Percentiles rank a stretch among this genome's conserved stretches.
phyloP scores from a whole-genome alignment of 2,888 invertebrate genomes.

The Coleophora deauratella region DNA sequence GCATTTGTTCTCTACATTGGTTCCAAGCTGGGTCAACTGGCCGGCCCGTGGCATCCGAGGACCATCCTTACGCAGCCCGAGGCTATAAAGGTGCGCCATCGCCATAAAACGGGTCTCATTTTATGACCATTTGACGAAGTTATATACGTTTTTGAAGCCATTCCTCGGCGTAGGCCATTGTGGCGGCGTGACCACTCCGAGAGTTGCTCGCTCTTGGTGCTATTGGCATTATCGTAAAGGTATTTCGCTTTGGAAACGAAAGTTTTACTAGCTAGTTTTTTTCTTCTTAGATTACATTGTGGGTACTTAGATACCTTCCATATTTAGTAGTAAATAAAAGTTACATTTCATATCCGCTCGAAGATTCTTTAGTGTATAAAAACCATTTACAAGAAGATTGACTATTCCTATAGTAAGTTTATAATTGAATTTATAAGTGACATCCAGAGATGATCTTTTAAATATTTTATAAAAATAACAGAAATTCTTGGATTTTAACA shows the following conservation, averaged over 20 bases:
- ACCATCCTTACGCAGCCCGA: slow-evolving; percentile 55
- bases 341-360: no score
- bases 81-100: slow-evolving; percentile 67
- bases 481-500: no score
- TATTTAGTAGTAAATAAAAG: no score
- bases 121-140: slow-evolving; percentile 71
- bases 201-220: slow-evolving; percentile 27
- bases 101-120: slow-evolving; percentile 67
- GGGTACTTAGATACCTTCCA: no score
- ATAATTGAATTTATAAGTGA: no score
- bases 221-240: slow-evolving; percentile 45
- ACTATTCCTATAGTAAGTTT: no score
- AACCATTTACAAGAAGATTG: no score
- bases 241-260: slow-evolving; percentile 29
- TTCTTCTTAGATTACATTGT: slow-evolving; percentile 7
- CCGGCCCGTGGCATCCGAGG: slow-evolving; percentile 39
- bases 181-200: slow-evolving; percentile 51
- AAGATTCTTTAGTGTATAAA: no score
- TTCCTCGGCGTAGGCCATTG: slow-evolving; percentile 58
- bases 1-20: background rate
- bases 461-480: no score
- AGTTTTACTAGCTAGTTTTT: slow-evolving; percentile 21
- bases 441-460: no score
- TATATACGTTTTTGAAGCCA: slow-evolving; percentile 65
- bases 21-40: background rate